These are phyloP conservation scores for Tachysurus fulvidraco DNA, from an alignment of 2,113 vertebrate genomes.

Conservation along the genomic window DNA sequence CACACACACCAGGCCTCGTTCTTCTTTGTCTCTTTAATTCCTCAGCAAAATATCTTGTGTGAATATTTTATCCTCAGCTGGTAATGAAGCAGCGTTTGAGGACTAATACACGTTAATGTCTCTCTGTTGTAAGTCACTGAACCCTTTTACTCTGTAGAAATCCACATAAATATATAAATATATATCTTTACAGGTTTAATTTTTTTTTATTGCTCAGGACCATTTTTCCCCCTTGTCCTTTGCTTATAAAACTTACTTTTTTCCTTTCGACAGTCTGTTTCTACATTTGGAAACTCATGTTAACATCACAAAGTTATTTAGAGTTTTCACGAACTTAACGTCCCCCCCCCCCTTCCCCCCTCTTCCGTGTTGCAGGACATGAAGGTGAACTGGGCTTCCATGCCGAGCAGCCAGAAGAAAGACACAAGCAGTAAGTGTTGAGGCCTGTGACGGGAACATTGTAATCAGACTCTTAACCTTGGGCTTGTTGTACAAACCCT, in stretches of 20 bases:
- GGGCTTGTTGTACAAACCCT: too few species aligned
- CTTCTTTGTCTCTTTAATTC: slow-evolving; percentile 9
- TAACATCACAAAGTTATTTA: slow-evolving; percentile 31
- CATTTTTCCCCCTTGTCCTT: slow-evolving; percentile 3
- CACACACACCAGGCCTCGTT: slow-evolving; percentile 28
- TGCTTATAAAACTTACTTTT: not conserved
- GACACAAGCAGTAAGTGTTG: slow-evolving; percentile 97
- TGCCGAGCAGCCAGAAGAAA: slow-evolving; percentile 99
- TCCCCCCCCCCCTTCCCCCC: not conserved
- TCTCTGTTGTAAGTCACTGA: slow-evolving; percentile 82
- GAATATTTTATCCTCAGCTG: slow-evolving; percentile 83
- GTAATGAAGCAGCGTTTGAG: slow-evolving; percentile 82
- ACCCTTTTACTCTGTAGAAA: slow-evolving; percentile 69
- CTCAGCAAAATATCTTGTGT: slow-evolving; percentile 64
- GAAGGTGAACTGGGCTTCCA: slow-evolving; percentile 99
- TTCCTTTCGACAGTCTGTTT: slow-evolving; percentile 7
- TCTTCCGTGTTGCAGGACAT: slow-evolving; percentile 82
- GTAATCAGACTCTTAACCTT: not conserved
- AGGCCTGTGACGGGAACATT: not conserved
- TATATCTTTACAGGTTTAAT: not conserved
- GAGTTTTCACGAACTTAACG: slow-evolving; percentile 54
- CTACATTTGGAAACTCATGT: slow-evolving; percentile 36
- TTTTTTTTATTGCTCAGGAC: slow-evolving; percentile 3
- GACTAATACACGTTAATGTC: slow-evolving; percentile 82
- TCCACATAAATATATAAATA: not conserved